These are phyloP conservation scores for Slavum lentiscoides DNA, from an alignment of 2,888 invertebrate species.

Conservation along the genomic window DNA sequence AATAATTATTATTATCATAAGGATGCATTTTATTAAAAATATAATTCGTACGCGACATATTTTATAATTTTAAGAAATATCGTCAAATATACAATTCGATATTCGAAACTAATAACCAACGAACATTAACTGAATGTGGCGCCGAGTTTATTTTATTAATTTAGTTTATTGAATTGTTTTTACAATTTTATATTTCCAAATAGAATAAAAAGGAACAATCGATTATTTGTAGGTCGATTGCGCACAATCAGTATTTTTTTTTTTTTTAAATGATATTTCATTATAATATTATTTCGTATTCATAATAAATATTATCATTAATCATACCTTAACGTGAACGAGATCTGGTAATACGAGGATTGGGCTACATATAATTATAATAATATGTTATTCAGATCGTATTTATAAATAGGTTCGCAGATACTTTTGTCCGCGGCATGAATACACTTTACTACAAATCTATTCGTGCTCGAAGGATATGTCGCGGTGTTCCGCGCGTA, in stretches of 20 bases:
- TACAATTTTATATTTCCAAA: not conserved
- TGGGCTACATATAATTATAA: not conserved
- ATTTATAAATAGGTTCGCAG: constrained; percentile 13
- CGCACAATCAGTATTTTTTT: not conserved
- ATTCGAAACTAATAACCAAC: no score
- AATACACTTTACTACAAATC: constrained; percentile 37
- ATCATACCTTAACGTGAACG: constrained; percentile 26
- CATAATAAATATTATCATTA: constrained; percentile 12
- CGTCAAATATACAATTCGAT: no score
- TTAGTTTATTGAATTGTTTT: not conserved
- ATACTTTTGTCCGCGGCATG: constrained; percentile 24
- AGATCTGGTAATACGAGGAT: constrained; percentile 1
- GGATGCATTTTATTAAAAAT: no score
- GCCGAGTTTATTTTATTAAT: not conserved
- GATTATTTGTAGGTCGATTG: not conserved
- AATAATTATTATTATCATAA: no score
- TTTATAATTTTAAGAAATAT: no score
- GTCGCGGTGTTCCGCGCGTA: not conserved
- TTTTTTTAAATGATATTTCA: not conserved
- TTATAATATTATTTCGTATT: constrained; percentile 8
- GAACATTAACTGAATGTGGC: no score
- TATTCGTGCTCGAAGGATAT: constrained; percentile 46
- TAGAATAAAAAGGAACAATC: not conserved
- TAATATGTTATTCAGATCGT: constrained; percentile 21
- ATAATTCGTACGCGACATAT: no score